phyloP scores from a whole-genome alignment of 1,140 invertebrate genomes.

The Drosophila hydei region DNA sequence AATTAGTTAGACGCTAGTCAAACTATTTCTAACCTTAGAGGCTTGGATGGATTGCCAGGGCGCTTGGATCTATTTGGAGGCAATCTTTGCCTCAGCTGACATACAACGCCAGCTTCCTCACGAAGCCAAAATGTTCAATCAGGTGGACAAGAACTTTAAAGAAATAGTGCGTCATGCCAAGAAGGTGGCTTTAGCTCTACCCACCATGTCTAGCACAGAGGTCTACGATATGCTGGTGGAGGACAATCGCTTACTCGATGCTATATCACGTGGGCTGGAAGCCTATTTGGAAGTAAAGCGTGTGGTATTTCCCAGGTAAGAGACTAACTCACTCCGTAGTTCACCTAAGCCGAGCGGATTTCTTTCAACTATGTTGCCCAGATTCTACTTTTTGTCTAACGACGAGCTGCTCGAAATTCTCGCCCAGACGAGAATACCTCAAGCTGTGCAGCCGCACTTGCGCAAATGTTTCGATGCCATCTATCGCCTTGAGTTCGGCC shows the following conservation, averaged over 20 bases:
- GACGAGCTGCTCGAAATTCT: slow-evolving; percentile 96
- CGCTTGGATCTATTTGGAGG: slow-evolving; percentile 94
- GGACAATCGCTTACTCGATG: slow-evolving; percentile 91
- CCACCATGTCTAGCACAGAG: slow-evolving; percentile 87
- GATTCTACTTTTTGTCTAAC: slow-evolving; percentile 97
- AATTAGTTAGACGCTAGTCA: background rate
- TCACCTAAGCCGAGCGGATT: background rate
- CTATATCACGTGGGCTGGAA: slow-evolving; percentile 92
- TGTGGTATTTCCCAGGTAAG: slow-evolving; percentile 92
- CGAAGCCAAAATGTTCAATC: slow-evolving; percentile 92
- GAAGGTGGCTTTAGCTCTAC: slow-evolving; percentile 89
- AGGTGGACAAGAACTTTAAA: slow-evolving; percentile 94
- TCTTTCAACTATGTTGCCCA: slow-evolving; percentile 3
- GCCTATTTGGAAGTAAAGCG: slow-evolving; percentile 94
- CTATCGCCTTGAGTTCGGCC: slow-evolving; percentile 90
- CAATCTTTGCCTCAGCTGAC: slow-evolving; percentile 95
- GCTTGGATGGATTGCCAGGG: slow-evolving; percentile 93
- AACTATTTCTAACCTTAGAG: slow-evolving; percentile 85
- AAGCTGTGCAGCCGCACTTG: slow-evolving; percentile 94
- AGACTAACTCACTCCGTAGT: background rate
- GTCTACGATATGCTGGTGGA: slow-evolving; percentile 89
- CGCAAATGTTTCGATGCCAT: slow-evolving; percentile 96
- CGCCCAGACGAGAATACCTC: slow-evolving; percentile 93
- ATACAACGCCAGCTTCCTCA: slow-evolving; percentile 94
- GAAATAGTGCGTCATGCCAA: slow-evolving; percentile 90